phyloP scores from a whole-genome alignment of 2,797 vertebrate genomes.

The Gastrophryne carolinensis region DNA sequence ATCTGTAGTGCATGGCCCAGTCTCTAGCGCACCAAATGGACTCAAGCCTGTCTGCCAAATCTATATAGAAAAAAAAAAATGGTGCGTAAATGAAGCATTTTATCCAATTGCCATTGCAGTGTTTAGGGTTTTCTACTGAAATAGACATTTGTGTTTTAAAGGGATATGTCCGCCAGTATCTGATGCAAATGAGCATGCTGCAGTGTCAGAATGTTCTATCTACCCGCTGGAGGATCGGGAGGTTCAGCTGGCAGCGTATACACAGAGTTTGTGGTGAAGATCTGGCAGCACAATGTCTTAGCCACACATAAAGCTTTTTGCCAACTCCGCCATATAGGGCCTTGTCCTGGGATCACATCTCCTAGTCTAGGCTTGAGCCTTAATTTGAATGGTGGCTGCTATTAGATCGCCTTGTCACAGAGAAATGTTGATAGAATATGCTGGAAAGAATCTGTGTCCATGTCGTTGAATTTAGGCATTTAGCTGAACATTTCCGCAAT shows the following conservation, averaged over 20 bases:
- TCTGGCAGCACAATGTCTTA: constrained; percentile 26
- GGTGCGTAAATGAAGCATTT: constrained; percentile 14
- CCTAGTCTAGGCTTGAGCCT: constrained; percentile 16
- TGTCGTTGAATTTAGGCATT: too few relatives aligned
- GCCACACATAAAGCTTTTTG: neutral
- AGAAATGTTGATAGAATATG: neutral
- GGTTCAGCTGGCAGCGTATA: neutral
- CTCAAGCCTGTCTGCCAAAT: constrained; percentile 46
- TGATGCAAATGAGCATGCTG: constrained; percentile 45
- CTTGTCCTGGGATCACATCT: neutral
- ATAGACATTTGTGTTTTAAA: constrained; percentile 11
- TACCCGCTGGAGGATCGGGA: neutral
- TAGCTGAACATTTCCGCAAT: too few relatives aligned
- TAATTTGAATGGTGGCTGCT: constrained; percentile 16
- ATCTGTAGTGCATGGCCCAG: neutral
- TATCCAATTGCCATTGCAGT: constrained; percentile 51
- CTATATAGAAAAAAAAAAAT: constrained; percentile 16
- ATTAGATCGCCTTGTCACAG: neutral
- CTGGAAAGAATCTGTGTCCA: too few relatives aligned
- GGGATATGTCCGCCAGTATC: constrained; percentile 19
- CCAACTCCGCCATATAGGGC: constrained; percentile 18
- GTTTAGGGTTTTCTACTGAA: constrained; percentile 33
- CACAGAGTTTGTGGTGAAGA: constrained; percentile 36
- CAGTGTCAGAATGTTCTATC: constrained; percentile 17
- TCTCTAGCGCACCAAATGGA: constrained; percentile 11